These are phyloP conservation scores for Ciconia boyciana DNA, from an alignment of 2,113 vertebrate genomes.

Conservation along the genomic window DNA sequence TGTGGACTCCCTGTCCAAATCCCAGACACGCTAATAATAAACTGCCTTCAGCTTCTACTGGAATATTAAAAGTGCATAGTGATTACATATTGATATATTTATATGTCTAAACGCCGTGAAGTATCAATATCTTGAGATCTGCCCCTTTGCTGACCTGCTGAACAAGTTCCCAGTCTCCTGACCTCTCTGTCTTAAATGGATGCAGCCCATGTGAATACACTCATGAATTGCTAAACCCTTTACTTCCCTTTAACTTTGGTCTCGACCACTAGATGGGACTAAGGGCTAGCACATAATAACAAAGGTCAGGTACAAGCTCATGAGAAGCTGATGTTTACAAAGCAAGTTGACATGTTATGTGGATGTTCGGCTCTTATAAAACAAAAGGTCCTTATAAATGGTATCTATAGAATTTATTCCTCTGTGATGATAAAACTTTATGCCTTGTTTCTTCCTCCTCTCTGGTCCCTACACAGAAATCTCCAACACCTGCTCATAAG, in stretches of 20 bases:
- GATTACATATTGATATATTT: background rate
- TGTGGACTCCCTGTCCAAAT: background rate
- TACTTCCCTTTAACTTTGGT: background rate
- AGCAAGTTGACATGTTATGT: background rate
- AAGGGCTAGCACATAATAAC: background rate
- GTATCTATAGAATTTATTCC: background rate
- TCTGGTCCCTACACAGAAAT: background rate
- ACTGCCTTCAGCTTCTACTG: background rate
- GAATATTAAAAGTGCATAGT: background rate
- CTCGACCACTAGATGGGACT: slow-evolving; percentile 33
- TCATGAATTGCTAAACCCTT: background rate
- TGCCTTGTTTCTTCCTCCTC: background rate
- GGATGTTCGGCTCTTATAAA: background rate
- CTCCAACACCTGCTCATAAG: background rate
- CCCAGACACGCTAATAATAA: background rate
- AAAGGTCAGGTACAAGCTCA: background rate
- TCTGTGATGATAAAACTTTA: background rate
- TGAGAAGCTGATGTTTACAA: background rate
- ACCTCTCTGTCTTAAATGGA: background rate
- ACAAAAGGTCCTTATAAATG: background rate
- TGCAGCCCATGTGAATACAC: background rate
- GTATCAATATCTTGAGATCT: background rate
- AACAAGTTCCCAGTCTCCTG: background rate
- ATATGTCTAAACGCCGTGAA: background rate
- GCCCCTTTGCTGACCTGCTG: background rate